phyloP scores from a whole-genome alignment of 2,888 invertebrate genomes.

The Metellina segmentata region DNA sequence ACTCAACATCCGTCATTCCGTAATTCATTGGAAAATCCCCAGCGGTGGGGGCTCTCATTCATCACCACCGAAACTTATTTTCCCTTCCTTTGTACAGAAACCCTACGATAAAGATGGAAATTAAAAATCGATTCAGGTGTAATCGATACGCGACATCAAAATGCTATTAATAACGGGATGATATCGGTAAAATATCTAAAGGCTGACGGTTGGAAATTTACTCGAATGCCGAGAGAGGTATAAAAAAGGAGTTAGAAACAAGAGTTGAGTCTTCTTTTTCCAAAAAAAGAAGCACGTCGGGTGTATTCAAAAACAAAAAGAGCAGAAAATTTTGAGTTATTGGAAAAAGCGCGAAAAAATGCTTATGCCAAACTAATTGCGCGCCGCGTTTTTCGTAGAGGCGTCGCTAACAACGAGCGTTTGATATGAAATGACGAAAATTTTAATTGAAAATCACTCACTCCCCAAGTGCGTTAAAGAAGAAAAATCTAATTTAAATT shows the following conservation, averaged over 20 bases:
- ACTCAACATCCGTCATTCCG: slow-evolving; percentile 34
- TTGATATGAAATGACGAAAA: slow-evolving; percentile 38
- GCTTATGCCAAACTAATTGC: slow-evolving; percentile 33
- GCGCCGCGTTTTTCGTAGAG: not conserved
- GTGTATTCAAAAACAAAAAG: slow-evolving; percentile 3
- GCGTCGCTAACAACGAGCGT: not conserved
- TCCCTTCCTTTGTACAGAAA: slow-evolving; percentile 24
- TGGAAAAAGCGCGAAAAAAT: not conserved
- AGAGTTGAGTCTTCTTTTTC: not conserved
- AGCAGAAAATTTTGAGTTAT: slow-evolving; percentile 26
- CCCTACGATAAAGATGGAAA: slow-evolving; percentile 59
- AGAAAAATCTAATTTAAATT: slow-evolving; percentile 60
- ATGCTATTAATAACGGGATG: slow-evolving; percentile 67
- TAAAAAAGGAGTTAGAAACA: slow-evolving; percentile 26
- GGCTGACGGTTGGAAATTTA: slow-evolving; percentile 30
- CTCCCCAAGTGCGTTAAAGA: not conserved
- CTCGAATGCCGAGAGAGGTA: not conserved
- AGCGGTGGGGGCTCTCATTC: slow-evolving; percentile 26
- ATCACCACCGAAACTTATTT: slow-evolving; percentile 48
- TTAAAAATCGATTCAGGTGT: slow-evolving; percentile 55
- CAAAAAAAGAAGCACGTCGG: not conserved
- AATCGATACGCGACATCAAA: slow-evolving; percentile 65
- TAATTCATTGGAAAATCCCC: slow-evolving; percentile 63
- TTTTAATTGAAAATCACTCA: slow-evolving; percentile 66
- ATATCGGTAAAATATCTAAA: slow-evolving; percentile 50